Percentiles rank a stretch among this genome's conserved stretches.
Evolutionary conservation across 1,140 invertebrate genomes (phyloP).

Genomic region (Caenorhabditis tropicalis): DNA sequence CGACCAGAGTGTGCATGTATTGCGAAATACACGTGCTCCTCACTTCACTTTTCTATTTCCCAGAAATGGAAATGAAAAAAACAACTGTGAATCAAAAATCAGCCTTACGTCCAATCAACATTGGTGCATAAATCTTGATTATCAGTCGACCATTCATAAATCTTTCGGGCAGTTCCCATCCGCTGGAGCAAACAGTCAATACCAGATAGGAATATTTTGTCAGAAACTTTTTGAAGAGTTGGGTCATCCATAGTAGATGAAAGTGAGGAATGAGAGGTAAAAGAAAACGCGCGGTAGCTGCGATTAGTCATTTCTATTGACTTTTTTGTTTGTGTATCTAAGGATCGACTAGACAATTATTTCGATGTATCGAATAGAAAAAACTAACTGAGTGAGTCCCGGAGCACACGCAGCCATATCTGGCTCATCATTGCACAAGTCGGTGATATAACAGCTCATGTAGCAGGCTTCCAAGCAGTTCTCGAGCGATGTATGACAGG

Average conservation of each 20-base stretch:
- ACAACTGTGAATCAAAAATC: not conserved
- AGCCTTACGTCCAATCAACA: constrained; percentile 45
- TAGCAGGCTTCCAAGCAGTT: constrained; percentile 50
- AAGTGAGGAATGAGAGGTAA: not conserved
- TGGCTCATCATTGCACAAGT: constrained; percentile 48
- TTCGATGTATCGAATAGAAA: not conserved
- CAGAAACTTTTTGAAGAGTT: not conserved
- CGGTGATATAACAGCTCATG: constrained; percentile 48
- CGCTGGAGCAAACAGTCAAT: constrained; percentile 45
- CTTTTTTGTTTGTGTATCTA: not conserved
- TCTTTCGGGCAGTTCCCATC: not conserved
- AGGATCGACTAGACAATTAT: not conserved
- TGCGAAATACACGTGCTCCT: constrained; percentile 7
- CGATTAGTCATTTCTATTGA: not conserved
- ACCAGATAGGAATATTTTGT: constrained; percentile 42
- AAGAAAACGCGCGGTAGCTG: not conserved
- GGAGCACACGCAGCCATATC: constrained; percentile 53
- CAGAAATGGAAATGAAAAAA: not conserved
- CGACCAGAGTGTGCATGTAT: not conserved
- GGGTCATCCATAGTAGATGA: constrained; percentile 35
- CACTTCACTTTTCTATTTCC: not conserved
- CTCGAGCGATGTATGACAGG: constrained; percentile 30
- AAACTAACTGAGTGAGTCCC: constrained; percentile 38
- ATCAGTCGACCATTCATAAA: constrained; percentile 31
- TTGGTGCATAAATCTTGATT: not conserved